phyloP scores from a whole-genome alignment of 2,113 vertebrate species.

The Leucosticte australis region DNA sequence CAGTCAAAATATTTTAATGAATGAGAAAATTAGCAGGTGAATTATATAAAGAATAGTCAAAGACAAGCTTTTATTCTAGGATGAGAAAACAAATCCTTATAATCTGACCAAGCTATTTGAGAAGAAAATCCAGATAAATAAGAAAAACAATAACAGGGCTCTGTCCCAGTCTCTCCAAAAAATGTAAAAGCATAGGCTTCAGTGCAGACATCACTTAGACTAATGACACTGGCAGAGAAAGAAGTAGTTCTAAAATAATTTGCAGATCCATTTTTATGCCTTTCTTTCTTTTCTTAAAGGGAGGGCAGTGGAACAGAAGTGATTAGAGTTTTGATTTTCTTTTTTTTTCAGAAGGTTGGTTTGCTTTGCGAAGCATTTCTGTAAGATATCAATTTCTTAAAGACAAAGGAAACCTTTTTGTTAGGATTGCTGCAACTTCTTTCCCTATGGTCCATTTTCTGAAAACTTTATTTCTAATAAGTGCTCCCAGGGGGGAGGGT shows the following conservation, averaged over 20 bases:
- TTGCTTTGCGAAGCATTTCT: neutral
- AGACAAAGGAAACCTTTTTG: neutral
- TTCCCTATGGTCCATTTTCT: neutral
- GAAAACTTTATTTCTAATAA: neutral
- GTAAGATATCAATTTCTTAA: neutral
- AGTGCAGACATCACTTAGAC: neutral
- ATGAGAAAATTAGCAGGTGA: neutral
- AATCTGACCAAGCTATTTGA: neutral
- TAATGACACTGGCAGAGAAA: neutral
- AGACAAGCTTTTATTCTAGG: neutral
- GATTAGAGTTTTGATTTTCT: neutral
- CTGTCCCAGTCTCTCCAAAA: neutral
- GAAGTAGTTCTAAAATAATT: neutral
- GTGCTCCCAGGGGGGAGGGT: too few species aligned
- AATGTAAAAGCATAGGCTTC: neutral
- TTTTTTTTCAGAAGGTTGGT: neutral
- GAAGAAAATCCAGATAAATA: neutral
- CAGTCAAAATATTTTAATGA: constrained; percentile 11
- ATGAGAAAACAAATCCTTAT: neutral
- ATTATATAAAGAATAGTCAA: neutral
- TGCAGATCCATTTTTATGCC: neutral
- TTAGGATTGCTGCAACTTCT: neutral
- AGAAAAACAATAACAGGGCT: neutral
- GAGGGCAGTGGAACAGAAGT: accelerated
- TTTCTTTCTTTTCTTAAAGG: neutral